A percentile compares a stretch with the other conserved stretches of the same genome.
phyloP scores from a whole-genome alignment of 2,113 vertebrate species.

The Ceyx cyanopectus region DNA sequence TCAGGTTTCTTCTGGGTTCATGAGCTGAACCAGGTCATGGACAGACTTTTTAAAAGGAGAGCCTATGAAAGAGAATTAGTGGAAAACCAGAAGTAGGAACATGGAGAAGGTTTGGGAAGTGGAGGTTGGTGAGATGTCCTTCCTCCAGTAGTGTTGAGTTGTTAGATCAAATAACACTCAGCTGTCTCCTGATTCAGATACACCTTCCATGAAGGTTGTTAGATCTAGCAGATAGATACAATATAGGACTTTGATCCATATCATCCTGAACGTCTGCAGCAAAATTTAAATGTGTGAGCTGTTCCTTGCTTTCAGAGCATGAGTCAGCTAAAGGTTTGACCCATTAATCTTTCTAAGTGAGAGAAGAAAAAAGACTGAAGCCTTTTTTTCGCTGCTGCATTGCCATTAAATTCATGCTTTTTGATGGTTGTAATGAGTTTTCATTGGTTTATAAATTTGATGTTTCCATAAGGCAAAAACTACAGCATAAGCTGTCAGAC shows the following conservation, averaged over 20 bases:
- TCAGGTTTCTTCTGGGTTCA: neutral
- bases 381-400: neutral
- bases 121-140: neutral
- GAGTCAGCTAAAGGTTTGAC: constrained; percentile 40
- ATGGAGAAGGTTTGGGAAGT: neutral
- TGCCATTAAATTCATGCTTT: neutral
- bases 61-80: neutral
- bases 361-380: neutral
- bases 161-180: neutral
- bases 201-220: neutral
- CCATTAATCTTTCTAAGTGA: constrained; percentile 34
- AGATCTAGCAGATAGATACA: constrained; percentile 32
- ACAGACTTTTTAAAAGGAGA: neutral
- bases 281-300: constrained; percentile 33
- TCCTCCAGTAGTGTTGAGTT: neutral
- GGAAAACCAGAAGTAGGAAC: neutral
- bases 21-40: neutral
- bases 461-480: neutral
- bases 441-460: neutral
- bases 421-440: neutral
- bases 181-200: constrained; percentile 25
- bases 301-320: constrained; percentile 12
- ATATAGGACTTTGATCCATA: neutral
- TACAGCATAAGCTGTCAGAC: neutral
- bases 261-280: constrained; percentile 17